These are phyloP conservation scores for Pseudorhiza aurosa DNA, from an alignment of 30 jellyfish, hydroid and myxozoan genomes.

Conservation along the genomic window DNA sequence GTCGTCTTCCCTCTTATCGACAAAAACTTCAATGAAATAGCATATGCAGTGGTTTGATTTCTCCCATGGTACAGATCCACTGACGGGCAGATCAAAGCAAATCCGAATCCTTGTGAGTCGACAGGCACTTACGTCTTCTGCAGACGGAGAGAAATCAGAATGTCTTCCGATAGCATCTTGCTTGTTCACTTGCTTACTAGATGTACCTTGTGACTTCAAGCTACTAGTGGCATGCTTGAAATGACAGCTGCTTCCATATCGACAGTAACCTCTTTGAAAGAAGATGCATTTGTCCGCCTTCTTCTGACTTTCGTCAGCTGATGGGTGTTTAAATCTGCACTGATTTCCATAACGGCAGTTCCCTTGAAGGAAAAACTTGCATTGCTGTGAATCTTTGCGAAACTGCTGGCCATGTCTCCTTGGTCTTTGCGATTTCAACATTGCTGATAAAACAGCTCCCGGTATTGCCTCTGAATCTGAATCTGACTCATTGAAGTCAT, in stretches of 20 bases:
- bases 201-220: neutral
- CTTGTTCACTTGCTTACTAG: neutral
- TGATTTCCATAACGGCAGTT: slow-evolving; percentile 41
- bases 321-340: slow-evolving; percentile 47
- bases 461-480: slow-evolving; percentile 60
- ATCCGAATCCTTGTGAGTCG: slow-evolving; percentile 51
- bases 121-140: slow-evolving; percentile 52
- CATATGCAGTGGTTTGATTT: slow-evolving; percentile 3
- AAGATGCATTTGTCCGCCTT: slow-evolving; percentile 20
- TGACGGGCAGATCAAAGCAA: slow-evolving; percentile 40
- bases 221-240: slow-evolving; percentile 20
- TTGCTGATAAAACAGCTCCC: slow-evolving; percentile 32
- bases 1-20: slow-evolving; percentile 57
- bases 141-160: slow-evolving; percentile 49
- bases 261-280: slow-evolving; percentile 57
- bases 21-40: slow-evolving; percentile 55
- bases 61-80: slow-evolving; percentile 41
- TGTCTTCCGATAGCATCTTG: neutral
- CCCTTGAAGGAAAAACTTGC: slow-evolving; percentile 60
- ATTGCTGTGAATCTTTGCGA: neutral
- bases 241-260: slow-evolving; percentile 51
- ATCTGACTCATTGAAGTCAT: slow-evolving; percentile 10
- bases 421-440: slow-evolving; percentile 10
- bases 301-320: neutral
- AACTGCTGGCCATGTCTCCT: neutral